These are phyloP conservation scores for Tenthredo distinguenda DNA, from an alignment of 2,888 invertebrate species.

Conservation along the genomic window DNA sequence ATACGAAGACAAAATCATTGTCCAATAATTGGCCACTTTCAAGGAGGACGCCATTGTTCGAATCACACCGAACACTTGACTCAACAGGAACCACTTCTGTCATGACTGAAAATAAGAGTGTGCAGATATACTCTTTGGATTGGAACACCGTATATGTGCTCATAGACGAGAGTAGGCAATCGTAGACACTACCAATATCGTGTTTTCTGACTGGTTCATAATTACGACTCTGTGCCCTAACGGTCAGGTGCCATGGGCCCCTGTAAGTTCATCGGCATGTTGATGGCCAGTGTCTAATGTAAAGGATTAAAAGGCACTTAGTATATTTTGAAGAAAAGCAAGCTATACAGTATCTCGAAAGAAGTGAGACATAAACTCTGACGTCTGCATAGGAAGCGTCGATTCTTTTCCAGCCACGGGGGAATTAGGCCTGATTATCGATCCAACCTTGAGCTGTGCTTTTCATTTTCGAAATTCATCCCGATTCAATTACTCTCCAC, in stretches of 20 bases:
- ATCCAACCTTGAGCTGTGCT: not conserved
- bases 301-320: not conserved
- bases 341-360: not conserved
- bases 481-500: not conserved
- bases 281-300: not conserved
- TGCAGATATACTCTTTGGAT: not conserved
- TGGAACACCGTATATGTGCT: not conserved
- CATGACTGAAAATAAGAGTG: not conserved
- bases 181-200: not conserved
- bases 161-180: not conserved
- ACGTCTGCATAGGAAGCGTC: not conserved
- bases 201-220: constrained; percentile 1
- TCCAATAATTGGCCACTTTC: not conserved
- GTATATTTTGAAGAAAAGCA: not conserved
- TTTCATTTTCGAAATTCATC: constrained; percentile 14
- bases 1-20: not conserved
- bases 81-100: not conserved
- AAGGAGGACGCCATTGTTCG: not conserved
- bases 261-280: not conserved
- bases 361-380: not conserved
- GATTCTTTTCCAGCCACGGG: not conserved
- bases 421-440: not conserved
- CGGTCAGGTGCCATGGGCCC: not conserved
- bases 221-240: not conserved
- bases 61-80: not conserved